These are phyloP conservation scores for Percopsis transmontana DNA, from an alignment of 2,113 vertebrate species.

Conservation along the genomic window DNA sequence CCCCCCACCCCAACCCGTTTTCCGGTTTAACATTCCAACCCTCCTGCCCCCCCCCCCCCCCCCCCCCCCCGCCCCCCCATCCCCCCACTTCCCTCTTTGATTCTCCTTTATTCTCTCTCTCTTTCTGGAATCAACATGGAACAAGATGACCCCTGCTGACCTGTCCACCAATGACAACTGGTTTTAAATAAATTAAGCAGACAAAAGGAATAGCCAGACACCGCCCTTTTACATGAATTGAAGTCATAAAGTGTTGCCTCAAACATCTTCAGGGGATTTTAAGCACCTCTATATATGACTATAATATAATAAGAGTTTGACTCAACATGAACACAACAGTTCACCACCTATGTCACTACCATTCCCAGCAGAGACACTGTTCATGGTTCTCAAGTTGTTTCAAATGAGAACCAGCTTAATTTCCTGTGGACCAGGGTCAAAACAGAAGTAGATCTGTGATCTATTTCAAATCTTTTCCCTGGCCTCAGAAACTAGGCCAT, in stretches of 20 bases:
- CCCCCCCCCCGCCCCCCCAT: slow-evolving; percentile 31
- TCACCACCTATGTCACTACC: slow-evolving; percentile 77
- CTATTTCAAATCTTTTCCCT: slow-evolving; percentile 37
- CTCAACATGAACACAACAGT: slow-evolving; percentile 71
- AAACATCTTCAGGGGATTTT: slow-evolving; percentile 73
- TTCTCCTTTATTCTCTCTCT: slow-evolving; percentile 44
- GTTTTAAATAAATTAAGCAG: slow-evolving; percentile 50
- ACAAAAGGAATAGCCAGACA: slow-evolving; percentile 60
- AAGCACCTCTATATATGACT: slow-evolving; percentile 77
- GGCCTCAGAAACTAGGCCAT: slow-evolving; percentile 54
- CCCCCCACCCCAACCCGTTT: background rate
- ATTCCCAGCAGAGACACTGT: slow-evolving; percentile 50
- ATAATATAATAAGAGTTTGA: slow-evolving; percentile 64
- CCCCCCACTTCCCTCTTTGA: slow-evolving; percentile 45
- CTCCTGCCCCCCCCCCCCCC: slow-evolving; percentile 39
- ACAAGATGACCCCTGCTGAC: slow-evolving; percentile 50
- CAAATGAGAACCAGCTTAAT: slow-evolving; percentile 27
- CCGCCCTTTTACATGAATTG: slow-evolving; percentile 29
- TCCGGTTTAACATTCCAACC: slow-evolving; percentile 9
- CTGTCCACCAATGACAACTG: slow-evolving; percentile 43
- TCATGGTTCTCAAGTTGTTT: slow-evolving; percentile 50
- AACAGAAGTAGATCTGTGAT: slow-evolving; percentile 33
- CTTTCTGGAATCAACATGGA: slow-evolving; percentile 52
- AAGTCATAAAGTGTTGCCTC: slow-evolving; percentile 71
- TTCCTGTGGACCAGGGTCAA: slow-evolving; percentile 38